These are phyloP conservation scores for Phrynosoma blainvillii DNA, from an alignment of 2,113 vertebrate species.

Conservation along the genomic window DNA sequence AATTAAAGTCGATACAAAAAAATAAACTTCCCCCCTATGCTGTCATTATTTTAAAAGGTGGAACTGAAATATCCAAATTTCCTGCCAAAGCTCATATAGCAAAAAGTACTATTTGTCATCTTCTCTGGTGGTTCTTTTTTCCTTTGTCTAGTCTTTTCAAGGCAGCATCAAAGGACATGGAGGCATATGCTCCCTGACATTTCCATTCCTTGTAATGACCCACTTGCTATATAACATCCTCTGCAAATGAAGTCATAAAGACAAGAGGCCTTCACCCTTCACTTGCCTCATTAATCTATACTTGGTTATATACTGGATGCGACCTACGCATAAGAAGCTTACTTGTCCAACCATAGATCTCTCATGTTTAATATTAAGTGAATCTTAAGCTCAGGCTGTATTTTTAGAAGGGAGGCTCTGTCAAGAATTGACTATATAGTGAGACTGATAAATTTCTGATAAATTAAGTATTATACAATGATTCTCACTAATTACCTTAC, in stretches of 20 bases:
- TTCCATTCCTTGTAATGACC: neutral
- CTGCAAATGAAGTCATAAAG: neutral
- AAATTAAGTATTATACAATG: conserved; percentile 45
- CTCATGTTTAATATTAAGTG: conserved; percentile 21
- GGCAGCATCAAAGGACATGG: neutral
- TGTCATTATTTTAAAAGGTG: neutral
- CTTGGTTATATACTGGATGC: neutral
- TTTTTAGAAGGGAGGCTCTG: conserved; percentile 25
- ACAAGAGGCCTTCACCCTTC: neutral
- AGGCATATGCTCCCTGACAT: neutral
- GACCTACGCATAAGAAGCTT: conserved; percentile 33
- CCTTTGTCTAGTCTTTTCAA: neutral
- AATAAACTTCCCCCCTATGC: no score
- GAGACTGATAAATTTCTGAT: no score
- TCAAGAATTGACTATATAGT: conserved; percentile 45
- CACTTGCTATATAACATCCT: neutral
- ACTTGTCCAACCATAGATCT: neutral
- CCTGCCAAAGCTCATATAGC: neutral
- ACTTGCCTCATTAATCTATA: neutral
- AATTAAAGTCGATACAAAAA: no score
- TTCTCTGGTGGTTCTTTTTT: neutral
- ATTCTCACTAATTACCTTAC: conserved; percentile 40
- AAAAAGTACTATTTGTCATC: neutral
- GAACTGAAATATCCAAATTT: neutral
- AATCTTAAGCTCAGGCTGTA: neutral